These are phyloP conservation scores for Porites rus DNA, from an alignment of 92 coral and sea anemone genomes.

Conservation along the genomic window DNA sequence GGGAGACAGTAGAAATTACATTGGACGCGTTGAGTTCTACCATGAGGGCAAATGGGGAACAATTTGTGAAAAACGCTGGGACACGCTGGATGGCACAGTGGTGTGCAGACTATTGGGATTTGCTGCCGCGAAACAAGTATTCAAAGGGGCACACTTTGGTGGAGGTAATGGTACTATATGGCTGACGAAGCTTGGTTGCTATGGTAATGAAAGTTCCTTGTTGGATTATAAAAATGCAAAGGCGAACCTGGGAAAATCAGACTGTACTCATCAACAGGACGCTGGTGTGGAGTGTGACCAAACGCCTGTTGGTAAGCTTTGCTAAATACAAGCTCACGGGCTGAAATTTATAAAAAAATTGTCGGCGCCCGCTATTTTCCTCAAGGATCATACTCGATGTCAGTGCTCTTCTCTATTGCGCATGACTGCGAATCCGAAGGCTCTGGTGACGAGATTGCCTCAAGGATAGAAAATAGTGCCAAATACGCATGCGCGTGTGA, in stretches of 20 bases:
- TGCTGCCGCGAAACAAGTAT: not conserved
- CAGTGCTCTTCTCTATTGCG: no score
- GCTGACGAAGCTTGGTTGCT: slow-evolving; percentile 8
- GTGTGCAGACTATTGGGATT: slow-evolving; percentile 5
- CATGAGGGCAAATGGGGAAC: slow-evolving; percentile 7
- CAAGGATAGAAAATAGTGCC: no score
- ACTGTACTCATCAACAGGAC: not conserved
- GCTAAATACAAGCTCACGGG: no score
- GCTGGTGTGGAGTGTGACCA: not conserved
- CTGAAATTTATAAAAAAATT: no score
- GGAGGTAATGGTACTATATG: slow-evolving; percentile 5
- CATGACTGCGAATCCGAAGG: no score
- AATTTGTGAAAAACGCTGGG: slow-evolving; percentile 7
- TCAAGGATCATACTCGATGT: no score
- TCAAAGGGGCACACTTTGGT: not conserved
- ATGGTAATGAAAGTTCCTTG: slow-evolving; percentile 17
- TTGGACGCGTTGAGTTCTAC: slow-evolving; percentile 8
- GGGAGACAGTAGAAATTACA: not conserved
- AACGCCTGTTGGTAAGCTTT: not conserved
- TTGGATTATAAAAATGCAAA: not conserved
- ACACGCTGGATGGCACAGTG: not conserved
- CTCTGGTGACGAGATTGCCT: no score
- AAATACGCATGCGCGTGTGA: no score
- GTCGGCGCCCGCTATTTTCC: no score
- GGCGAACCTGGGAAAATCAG: not conserved